A percentile compares a stretch with the other conserved stretches of the same genome.
These are phyloP conservation scores for Euthynnus affinis DNA, from an alignment of 2,797 vertebrate genomes.

Conservation along the genomic window DNA sequence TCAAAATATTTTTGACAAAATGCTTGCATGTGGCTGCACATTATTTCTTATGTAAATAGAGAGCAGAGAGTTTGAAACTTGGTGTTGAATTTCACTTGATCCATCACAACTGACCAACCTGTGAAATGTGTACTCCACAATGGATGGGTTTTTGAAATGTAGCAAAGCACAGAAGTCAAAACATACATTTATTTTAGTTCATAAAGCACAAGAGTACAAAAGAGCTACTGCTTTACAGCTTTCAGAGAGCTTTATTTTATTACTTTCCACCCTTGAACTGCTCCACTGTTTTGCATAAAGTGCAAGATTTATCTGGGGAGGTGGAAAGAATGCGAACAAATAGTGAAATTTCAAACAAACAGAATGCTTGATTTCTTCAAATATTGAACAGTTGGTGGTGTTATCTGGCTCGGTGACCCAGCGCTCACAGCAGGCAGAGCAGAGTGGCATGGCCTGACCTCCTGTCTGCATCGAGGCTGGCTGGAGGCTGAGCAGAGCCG, in stretches of 20 bases:
- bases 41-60: slow-evolving; percentile 21
- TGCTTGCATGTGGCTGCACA: slow-evolving; percentile 19
- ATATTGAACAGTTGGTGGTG: slow-evolving; percentile 85
- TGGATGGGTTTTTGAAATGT: slow-evolving; percentile 27
- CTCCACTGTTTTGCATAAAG: slow-evolving; percentile 72
- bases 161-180: slow-evolving; percentile 33
- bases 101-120: slow-evolving; percentile 5
- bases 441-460: slow-evolving; percentile 84
- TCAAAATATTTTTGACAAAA: slow-evolving; percentile 1
- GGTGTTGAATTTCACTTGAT: slow-evolving; percentile 12
- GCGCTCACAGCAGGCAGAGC: slow-evolving; percentile 81
- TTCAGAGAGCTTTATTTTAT: slow-evolving; percentile 63
- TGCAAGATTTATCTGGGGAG: slow-evolving; percentile 67
- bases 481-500: slow-evolving; percentile 77
- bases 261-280: slow-evolving; percentile 72
- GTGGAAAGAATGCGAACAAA: slow-evolving; percentile 65
- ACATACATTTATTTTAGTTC: slow-evolving; percentile 39
- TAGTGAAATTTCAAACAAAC: slow-evolving; percentile 74
- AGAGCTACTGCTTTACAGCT: slow-evolving; percentile 48
- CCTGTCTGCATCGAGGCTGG: slow-evolving; percentile 79
- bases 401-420: slow-evolving; percentile 82
- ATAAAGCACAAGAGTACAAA: slow-evolving; percentile 35
- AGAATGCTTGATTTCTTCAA: slow-evolving; percentile 83
- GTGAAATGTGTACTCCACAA: slow-evolving; percentile 19
- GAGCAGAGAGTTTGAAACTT: slow-evolving; percentile 11